These are phyloP conservation scores for Sardinella longiceps DNA, from an alignment of 2,797 vertebrate genomes.

Conservation along the genomic window DNA sequence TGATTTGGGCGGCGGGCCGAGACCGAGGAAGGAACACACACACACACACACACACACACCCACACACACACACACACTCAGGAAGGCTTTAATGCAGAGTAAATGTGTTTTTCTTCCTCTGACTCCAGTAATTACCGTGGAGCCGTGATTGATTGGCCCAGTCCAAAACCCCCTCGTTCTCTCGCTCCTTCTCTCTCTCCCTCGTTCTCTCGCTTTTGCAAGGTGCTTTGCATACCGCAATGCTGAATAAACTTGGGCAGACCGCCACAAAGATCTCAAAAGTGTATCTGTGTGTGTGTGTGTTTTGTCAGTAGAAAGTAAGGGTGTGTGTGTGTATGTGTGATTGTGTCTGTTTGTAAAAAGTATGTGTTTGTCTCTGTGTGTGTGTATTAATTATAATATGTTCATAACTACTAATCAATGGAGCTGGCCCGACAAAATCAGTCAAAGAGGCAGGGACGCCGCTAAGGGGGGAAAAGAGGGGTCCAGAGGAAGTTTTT, in stretches of 20 bases:
- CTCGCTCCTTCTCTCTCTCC: too few species aligned
- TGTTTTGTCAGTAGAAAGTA: neutral
- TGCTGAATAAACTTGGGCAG: slow-evolving; percentile 31
- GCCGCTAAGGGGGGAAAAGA: too few species aligned
- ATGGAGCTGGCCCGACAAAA: too few species aligned
- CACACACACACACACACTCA: too few species aligned
- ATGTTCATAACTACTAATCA: too few species aligned
- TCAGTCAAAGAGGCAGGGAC: too few species aligned
- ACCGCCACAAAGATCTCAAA: neutral
- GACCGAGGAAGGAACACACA: too few species aligned
- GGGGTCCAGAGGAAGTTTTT: too few species aligned
- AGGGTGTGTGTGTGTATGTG: neutral
- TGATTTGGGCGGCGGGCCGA: neutral
- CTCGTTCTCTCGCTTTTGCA: too few species aligned
- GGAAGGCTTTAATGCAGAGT: slow-evolving; percentile 17
- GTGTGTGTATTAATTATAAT: too few species aligned
- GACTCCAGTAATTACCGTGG: slow-evolving; percentile 27
- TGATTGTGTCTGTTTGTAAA: neutral
- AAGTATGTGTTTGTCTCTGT: neutral
- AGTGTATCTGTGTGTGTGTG: neutral
- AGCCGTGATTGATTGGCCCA: slow-evolving; percentile 27
- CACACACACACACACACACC: too few species aligned
- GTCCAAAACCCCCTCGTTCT: slow-evolving; percentile 9
- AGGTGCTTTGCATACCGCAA: neutral
- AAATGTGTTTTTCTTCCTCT: slow-evolving; percentile 13